These are phyloP conservation scores for Periophthalmodon schlosseri DNA, from an alignment of 2,113 vertebrate species.

Conservation along the genomic window DNA sequence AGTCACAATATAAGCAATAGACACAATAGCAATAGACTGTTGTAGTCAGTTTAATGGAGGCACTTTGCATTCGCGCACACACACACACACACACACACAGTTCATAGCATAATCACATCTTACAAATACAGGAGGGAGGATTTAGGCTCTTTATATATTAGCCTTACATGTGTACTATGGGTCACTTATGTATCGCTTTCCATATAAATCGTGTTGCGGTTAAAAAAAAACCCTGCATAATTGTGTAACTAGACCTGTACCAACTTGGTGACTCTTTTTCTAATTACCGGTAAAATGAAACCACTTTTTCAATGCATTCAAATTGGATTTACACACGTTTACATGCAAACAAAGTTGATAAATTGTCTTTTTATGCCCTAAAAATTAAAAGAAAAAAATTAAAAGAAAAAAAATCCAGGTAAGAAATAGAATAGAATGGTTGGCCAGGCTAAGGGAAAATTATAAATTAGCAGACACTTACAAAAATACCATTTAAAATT, in stretches of 20 bases:
- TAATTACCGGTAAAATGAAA: too few relatives aligned
- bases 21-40: background rate
- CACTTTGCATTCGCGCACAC: slow-evolving; percentile 66
- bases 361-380: background rate
- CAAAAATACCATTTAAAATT: background rate
- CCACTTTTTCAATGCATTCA: too few relatives aligned
- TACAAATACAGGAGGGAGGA: slow-evolving; percentile 7
- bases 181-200: background rate
- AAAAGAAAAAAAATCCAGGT: background rate
- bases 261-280: too few relatives aligned
- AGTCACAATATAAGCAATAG: background rate
- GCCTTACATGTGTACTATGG: background rate
- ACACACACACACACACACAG: slow-evolving; percentile 30
- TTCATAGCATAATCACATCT: slow-evolving; percentile 30
- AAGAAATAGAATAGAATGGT: background rate
- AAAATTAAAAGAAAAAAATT: background rate
- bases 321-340: too few relatives aligned
- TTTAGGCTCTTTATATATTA: background rate
- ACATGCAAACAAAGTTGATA: too few relatives aligned
- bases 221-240: background rate
- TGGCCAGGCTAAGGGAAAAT: background rate
- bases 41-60: slow-evolving; percentile 49
- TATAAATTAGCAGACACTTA: background rate
- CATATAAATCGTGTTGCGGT: background rate
- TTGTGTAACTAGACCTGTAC: background rate